Evolutionary conservation across 2,797 vertebrate species (phyloP), one percentile per base, ranked within the genome.

Genomic region (Sebastes reedi): DNA sequence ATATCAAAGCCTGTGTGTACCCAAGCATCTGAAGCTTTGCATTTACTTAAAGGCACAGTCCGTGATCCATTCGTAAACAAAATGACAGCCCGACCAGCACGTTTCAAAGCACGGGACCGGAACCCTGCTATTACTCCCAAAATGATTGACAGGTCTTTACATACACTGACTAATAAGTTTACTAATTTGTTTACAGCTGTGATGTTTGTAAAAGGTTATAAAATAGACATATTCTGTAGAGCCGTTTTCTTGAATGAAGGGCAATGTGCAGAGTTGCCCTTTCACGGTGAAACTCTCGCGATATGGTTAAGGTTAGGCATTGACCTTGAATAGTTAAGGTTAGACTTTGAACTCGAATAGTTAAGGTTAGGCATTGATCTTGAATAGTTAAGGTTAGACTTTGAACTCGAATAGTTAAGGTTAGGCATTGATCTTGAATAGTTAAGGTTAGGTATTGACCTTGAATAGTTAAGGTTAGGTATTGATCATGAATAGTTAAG

Each of bases 1-100:
- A 70, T 87, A 88, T 92, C 91, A 92, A 89, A 92, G 86, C 68
- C 65, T 55, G 75, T 78, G 74, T 78, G 74, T 83, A 80, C 78
- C 58, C 61, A 12, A 77, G 82, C 82, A 82, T 87, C 79, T 72
- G 83, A 80, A 82, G 84, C 81, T 87, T 87, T 91, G 82, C 84
- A 81, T 90, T 86, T 79, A 79, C 78, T 88, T 85, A 83, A 82
- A 91, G 84, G 76, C 82, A 20, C 75, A 75, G 79, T 50, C 62
- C 72, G 54, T 59, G 69, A 83, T 67, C 46, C 67, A 18, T 64
- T 39, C 24, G 27, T 61, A 86, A 81, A 87, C 77, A 86, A 70
- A 78, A 58, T 36, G 42, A 75, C 81, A 67, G 25, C 42, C n/a
- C 16, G 3, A 27, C 4, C 75, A 10, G 68, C 34, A 32, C 8